Conservation (phyloP, 2,888 invertebrate species). For the Tipula vernalis region DNA sequence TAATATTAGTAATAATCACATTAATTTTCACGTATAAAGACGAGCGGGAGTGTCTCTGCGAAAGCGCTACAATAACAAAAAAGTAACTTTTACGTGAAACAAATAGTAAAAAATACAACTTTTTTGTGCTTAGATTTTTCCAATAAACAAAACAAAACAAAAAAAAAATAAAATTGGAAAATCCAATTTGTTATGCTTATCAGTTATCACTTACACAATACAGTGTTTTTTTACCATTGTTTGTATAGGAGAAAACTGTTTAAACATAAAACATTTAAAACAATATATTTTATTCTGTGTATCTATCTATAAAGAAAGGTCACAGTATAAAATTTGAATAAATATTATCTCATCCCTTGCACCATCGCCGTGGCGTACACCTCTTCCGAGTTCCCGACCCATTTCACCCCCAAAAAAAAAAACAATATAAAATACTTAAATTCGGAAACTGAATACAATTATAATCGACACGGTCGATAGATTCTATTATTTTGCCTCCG, state of each 20-base stretch:
- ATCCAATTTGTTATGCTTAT: constrained; percentile 4
- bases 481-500: background rate
- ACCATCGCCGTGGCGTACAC: background rate
- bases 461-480: constrained; percentile 4
- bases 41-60: background rate
- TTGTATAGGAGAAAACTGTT: background rate
- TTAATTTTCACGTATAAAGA: background rate
- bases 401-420: background rate
- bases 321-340: background rate
- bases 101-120: background rate
- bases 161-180: background rate
- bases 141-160: background rate
- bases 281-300: background rate
- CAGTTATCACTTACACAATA: background rate
- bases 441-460: background rate
- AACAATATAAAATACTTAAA: background rate
- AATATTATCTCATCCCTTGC: background rate
- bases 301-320: background rate
- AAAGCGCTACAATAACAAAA: background rate
- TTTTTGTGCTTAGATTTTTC: background rate
- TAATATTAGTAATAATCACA: background rate
- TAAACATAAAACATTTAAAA: background rate
- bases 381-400: background rate
- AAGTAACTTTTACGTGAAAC: background rate
- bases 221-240: background rate